phyloP scores from a whole-genome alignment of 2,797 vertebrate species.

The Chanos chanos region DNA sequence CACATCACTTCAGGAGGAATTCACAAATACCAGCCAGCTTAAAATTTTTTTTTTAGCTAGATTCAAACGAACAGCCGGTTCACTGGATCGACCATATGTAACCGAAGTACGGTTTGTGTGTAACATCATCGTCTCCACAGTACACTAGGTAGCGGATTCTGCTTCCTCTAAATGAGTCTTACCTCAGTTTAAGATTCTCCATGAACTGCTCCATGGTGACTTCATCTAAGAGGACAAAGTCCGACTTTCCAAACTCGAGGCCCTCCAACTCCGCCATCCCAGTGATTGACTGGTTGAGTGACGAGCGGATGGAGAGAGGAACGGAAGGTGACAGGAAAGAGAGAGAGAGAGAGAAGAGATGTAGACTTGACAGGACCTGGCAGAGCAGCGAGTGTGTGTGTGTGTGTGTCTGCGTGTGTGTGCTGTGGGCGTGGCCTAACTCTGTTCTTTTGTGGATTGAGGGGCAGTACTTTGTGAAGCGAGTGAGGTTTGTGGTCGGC shows the following conservation, averaged over 20 bases:
- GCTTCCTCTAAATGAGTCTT: too few species aligned
- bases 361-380: conserved; percentile 17
- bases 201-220: conserved; percentile 92
- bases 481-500: conserved; percentile 50
- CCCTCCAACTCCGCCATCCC: conserved; percentile 87
- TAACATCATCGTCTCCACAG: too few species aligned
- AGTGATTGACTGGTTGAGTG: background rate
- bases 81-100: too few species aligned
- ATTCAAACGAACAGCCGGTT: too few species aligned
- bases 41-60: too few species aligned
- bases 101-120: too few species aligned
- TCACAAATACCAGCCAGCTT: too few species aligned
- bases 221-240: conserved; percentile 90
- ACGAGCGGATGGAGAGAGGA: conserved; percentile 30
- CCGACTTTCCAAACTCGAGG: conserved; percentile 85
- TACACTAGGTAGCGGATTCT: too few species aligned
- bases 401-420: conserved; percentile 16
- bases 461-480: conserved; percentile 45
- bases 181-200: conserved; percentile 89
- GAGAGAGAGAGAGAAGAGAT: conserved; percentile 52
- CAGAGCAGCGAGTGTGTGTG: conserved; percentile 25
- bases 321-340: conserved; percentile 45
- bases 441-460: conserved; percentile 36
- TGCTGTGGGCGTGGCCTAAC: conserved; percentile 59
- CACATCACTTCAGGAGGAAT: too few species aligned